Percentiles rank a stretch among this genome's conserved stretches.
Evolutionary conservation across 2,888 invertebrate species (phyloP).

Genomic region (Drosophila percnosoma): DNA sequence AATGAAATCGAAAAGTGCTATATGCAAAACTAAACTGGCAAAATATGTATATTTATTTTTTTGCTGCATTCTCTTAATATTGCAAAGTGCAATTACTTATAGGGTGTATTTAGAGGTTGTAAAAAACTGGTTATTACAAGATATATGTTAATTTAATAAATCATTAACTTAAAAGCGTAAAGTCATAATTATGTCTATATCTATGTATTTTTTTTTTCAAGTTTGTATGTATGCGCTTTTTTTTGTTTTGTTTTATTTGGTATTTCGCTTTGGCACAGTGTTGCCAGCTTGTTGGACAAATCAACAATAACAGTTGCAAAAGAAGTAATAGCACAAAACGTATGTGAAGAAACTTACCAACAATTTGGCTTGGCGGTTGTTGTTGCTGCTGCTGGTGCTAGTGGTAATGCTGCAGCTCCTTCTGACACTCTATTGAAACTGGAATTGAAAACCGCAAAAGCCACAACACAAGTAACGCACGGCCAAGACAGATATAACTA

Average conservation of each 20-base stretch:
- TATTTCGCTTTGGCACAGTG: slow-evolving; percentile 51
- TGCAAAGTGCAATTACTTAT: background rate
- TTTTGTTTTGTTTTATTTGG: slow-evolving; percentile 32
- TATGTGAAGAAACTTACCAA: slow-evolving; percentile 69
- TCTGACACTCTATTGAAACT: slow-evolving; percentile 67
- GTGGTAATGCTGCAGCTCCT: slow-evolving; percentile 37
- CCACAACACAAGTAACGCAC: slow-evolving; percentile 75
- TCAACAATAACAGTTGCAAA: slow-evolving; percentile 67
- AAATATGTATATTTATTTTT: background rate
- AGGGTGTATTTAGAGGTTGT: background rate
- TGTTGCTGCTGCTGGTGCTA: slow-evolving; percentile 4
- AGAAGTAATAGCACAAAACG: slow-evolving; percentile 68
- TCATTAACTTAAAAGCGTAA: slow-evolving; percentile 28
- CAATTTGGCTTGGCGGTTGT: slow-evolving; percentile 37
- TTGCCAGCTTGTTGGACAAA: slow-evolving; percentile 56
- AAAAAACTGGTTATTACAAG: slow-evolving; percentile 23
- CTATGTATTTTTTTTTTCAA: background rate
- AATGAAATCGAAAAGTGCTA: slow-evolving; percentile 4
- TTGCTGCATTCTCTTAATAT: slow-evolving; percentile 11
- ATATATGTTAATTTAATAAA: slow-evolving; percentile 8
- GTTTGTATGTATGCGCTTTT: slow-evolving; percentile 7
- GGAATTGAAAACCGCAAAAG: slow-evolving; percentile 76
- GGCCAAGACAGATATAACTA: slow-evolving; percentile 47
- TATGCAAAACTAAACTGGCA: background rate
- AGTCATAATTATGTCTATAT: background rate